Base-by-base conservation (phyloP, 2,113 vertebrate genomes). In the Zapus hudsonius region DNA sequence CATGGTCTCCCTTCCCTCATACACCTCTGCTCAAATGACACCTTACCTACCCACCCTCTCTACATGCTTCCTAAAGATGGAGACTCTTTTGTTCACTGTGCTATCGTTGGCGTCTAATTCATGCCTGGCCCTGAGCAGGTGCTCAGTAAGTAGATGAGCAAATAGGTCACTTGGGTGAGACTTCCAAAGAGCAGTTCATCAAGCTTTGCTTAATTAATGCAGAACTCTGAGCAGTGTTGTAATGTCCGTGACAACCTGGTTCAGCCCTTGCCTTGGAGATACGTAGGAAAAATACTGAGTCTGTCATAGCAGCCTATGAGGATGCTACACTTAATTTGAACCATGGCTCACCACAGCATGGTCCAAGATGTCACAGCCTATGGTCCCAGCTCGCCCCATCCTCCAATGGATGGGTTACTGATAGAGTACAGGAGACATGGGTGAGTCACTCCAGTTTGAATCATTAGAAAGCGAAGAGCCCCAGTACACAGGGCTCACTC, bases 151-250 rank as follows among this genome's bases (percentile, higher is more conserved):
- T 85, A 76, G 52, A 73, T 72, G 5, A 82, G 25, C 42, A 87
- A 74, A 79, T 33, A 47, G 25, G 38, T 86, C 47, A 63, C 15
- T 84, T 31, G 3, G 33, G 19, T 63, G 89, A 19, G 4, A 0
- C 40, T 89, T 89, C 52, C 22, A 70, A 76, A 91, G 36, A 82
- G 23, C 61, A 83, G 11, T 38, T 92, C 55, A 86, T 66, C 84
- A 95, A 33, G 31, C 73, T 63, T 69, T 91, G 67, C 42, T 40
- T 55, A 84, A 16, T 91, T 85, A 44, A 83, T 31, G 7, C 44
- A 92, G 72, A 84, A 12, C 55, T 47, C 42, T 67, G 31, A 84
- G 38, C 57, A 23, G 63, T 9, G 42, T 90, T 80, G 19, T 66
- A 31, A n/a, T 25, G 73, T 31, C 27, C 67, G 11, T 69, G 33